Base-by-base conservation (phyloP, 2,888 invertebrate species). In the Pollenia griseotomentosa region DNA sequence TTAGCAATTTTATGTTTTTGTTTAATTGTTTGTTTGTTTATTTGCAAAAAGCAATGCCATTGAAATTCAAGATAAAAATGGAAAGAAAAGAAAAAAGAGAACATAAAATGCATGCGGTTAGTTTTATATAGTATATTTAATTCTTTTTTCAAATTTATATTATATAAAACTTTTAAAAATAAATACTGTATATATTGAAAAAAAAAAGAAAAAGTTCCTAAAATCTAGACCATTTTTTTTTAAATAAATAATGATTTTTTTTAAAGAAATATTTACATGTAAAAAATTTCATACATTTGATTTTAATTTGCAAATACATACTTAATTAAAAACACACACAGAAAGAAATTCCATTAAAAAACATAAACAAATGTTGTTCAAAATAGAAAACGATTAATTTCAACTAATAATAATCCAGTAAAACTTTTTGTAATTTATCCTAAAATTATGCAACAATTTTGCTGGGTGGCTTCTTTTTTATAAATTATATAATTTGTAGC, bases 71-170 rank as follows among this genome's bases (percentile, higher is more conserved):
- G 91, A 92, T 90, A 65, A 12, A 71, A 73, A 91, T 91, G 91
- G 90, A 89, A 92, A 90, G 90, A 91, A 91, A 92, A 91, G 90
- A 92, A 90, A 92, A 92, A 91, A 91, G 90, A 91, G 90, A 92
- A 92, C 92, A 91, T 90, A 93, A 92, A 92, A 92, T 89, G 90
- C 93, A 93, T 93, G 93, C 93, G 91, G 91, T 92, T 92, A 92
- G 93, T 91, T 92, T 91, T 77, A 75, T 85, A 68, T 73, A 57
- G 57, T 79, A 70, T 85, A 46, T 83, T 83, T 16, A 46, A 61
- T 70, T 78, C 0, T 65, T 81, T 74, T 44, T 19, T 53, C 46
- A 73, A 73, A 77, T 65, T 63, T 66, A 74, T 70, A 77, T 59
- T 63, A 73, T 79, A 84, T 68, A 61, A 84, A 84, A 79, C 73